Evolutionary conservation across 2,888 invertebrate species (phyloP), one percentile per base, ranked within the genome.

Genomic region (Apeira syringaria): DNA sequence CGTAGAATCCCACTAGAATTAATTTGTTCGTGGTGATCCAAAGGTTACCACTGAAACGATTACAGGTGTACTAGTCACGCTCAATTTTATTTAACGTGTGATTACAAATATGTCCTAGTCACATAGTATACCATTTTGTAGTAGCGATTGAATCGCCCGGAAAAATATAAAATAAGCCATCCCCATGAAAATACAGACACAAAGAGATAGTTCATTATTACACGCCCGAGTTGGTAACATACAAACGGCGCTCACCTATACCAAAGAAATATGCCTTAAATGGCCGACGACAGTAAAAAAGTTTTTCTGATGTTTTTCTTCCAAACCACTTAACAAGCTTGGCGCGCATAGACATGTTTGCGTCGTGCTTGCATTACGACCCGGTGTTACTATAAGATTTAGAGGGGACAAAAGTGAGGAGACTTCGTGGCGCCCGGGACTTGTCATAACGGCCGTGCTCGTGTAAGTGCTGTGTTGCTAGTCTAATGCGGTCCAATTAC

Each of bases 291-390:
- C 79, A 81, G 84, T 87, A 87, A 88, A 88, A 81, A 89, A 88
- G 77, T 88, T 89, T 87, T 80, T 74, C 80, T 80, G 88, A 87
- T 89, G 88, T 88, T 89, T 87, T 89, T 88, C 88, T 89, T 89
- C 88, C 88, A 82, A 88, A 87, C 89, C 88, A 89, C 89, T 89
- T 89, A 89, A 85, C 88, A 84, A 82, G 85, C 79, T 87, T 87
- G 88, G 88, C 87, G 87, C 84, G 85, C 79, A 85, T 79, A 85
- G 85, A 83, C 80, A 84, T 88, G 87, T 88, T 87, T 89, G 89
- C 87, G 86, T 84, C 83, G 75, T 79, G 83, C 87, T 82, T 89
- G 88, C 88, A 88, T 87, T 89, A 88, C 87, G 87, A 88, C 86
- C 81, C 85, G 80, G 86, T 80, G 86, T 80, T 86, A 81, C 86